phyloP scores from a whole-genome alignment of 2,113 vertebrate genomes.

The Poicephalus gulielmi region DNA sequence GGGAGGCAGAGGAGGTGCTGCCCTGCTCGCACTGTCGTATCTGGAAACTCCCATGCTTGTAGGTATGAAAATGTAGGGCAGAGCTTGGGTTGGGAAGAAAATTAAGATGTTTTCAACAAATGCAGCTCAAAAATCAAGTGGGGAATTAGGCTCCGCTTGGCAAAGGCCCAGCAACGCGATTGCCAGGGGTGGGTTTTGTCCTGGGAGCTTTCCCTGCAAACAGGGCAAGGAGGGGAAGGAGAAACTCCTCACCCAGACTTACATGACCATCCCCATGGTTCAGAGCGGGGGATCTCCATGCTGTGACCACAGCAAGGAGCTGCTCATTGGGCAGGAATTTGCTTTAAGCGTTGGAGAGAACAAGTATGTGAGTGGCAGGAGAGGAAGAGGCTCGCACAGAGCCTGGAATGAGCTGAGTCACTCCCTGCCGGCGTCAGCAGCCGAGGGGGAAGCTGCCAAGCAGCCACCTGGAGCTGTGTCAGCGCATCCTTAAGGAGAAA shows the following conservation, averaged over 20 bases:
- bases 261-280: accelerated
- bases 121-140: neutral
- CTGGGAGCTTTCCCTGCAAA: neutral
- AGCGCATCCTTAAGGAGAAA: neutral
- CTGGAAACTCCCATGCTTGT: neutral
- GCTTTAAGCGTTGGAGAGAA: neutral
- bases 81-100: neutral
- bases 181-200: neutral
- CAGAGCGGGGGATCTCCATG: neutral
- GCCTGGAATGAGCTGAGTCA: constrained; percentile 38
- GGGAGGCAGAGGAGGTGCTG: neutral
- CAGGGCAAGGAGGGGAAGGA: neutral
- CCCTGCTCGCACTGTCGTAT: neutral
- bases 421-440: neutral
- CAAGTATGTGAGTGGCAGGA: neutral
- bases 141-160: neutral
- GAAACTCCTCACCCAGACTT: neutral
- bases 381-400: neutral
- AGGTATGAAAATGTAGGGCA: constrained; percentile 26
- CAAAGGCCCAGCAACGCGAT: neutral
- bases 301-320: neutral
- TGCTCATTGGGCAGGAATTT: neutral
- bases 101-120: neutral
- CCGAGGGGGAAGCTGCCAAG: neutral
- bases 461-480: constrained; percentile 33